Evolutionary conservation across 2,888 invertebrate genomes (phyloP).

Genomic region (Eupithecia exiguata): DNA sequence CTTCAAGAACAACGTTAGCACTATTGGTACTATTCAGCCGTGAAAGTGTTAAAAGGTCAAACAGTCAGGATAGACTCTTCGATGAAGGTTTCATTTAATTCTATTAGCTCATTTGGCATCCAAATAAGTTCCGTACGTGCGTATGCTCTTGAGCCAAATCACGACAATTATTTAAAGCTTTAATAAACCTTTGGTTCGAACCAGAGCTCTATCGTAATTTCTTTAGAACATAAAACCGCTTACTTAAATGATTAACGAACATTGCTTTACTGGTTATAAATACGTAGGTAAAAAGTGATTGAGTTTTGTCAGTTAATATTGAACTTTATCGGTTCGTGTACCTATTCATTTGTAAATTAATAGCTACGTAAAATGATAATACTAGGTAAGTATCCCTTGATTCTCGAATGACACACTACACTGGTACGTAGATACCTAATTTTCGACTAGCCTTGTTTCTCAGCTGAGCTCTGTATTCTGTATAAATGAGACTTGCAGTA

Average conservation of each 20-base stretch:
- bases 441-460: not conserved
- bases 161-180: not conserved
- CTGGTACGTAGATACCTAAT: not conserved
- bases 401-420: not conserved
- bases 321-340: not conserved
- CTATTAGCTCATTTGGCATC: not conserved
- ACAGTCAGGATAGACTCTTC: not conserved
- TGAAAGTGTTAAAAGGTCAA: not conserved
- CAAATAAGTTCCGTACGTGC: not conserved
- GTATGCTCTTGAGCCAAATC: not conserved
- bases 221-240: not conserved
- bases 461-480: not conserved
- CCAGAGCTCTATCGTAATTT: not conserved
- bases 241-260: constrained; percentile 1
- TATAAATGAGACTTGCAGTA: too few relatives aligned
- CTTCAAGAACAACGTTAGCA: not conserved
- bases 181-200: not conserved
- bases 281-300: not conserved
- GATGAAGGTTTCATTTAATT: constrained; percentile 2
- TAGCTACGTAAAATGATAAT: not conserved
- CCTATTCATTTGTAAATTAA: not conserved
- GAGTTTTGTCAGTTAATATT: not conserved
- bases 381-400: not conserved
- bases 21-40: not conserved
- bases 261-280: not conserved